Evolutionary conservation across 2,888 invertebrate genomes (phyloP).

Genomic region (Mylabris sibirica): DNA sequence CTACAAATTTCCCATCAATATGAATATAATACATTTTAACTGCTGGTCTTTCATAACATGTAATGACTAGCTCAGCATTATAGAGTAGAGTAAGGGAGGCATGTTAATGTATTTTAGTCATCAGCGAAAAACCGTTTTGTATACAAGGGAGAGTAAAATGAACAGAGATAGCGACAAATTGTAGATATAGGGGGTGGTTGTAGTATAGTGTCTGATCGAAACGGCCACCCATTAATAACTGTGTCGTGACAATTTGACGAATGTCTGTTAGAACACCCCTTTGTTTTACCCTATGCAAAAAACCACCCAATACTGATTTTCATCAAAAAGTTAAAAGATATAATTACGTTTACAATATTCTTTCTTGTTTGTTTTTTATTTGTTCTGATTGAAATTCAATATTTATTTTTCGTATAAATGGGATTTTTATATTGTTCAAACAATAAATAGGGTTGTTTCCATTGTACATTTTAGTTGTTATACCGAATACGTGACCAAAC

Average conservation of each 20-base stretch:
- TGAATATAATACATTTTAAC: constrained; percentile 55
- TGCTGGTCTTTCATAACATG: constrained; percentile 56
- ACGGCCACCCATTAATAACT: constrained; percentile 58
- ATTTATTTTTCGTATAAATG: constrained; percentile 25
- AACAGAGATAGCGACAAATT: constrained; percentile 33
- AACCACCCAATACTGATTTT: not conserved
- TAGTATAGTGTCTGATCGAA: constrained; percentile 45
- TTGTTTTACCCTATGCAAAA: not conserved
- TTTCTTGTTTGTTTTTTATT: constrained; percentile 16
- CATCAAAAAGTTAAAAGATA: not conserved
- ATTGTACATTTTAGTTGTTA: constrained; percentile 48
- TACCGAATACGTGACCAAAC: constrained; percentile 54
- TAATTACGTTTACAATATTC: constrained; percentile 4
- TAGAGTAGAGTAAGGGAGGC: constrained; percentile 55
- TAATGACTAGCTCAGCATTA: constrained; percentile 58
- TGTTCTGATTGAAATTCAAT: constrained; percentile 19
- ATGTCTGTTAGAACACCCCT: constrained; percentile 66
- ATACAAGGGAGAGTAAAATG: constrained; percentile 39
- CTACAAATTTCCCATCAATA: constrained; percentile 44
- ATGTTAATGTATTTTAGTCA: constrained; percentile 60
- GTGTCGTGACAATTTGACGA: constrained; percentile 60
- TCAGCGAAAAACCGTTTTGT: constrained; percentile 47
- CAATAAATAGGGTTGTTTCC: constrained; percentile 35
- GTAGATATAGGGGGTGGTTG: constrained; percentile 55
- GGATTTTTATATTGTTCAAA: constrained; percentile 15